phyloP scores from a whole-genome alignment of 2,888 invertebrate species.

The Euproctis similis region DNA sequence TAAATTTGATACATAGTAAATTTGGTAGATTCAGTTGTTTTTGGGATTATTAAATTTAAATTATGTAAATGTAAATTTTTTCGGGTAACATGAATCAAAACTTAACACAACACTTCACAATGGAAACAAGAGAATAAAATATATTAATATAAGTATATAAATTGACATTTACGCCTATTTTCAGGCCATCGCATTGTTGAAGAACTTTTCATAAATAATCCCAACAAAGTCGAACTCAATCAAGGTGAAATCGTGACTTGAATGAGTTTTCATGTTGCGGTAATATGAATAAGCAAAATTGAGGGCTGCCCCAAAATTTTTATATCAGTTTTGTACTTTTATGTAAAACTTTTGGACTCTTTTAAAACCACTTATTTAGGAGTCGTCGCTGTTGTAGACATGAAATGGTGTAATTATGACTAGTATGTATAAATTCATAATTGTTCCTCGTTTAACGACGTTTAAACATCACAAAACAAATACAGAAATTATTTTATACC shows the following conservation, averaged over 20 bases:
- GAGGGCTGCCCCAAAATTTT: neutral
- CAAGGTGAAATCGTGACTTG: constrained; percentile 20
- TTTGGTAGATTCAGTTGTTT: too few species aligned
- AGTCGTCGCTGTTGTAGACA: neutral
- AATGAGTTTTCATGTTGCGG: constrained; percentile 1
- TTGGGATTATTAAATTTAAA: too few species aligned
- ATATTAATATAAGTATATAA: too few species aligned
- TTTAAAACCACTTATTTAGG: neutral
- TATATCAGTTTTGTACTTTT: neutral
- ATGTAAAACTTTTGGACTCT: neutral
- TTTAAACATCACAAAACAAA: neutral
- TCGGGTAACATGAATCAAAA: too few species aligned
- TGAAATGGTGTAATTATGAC: neutral
- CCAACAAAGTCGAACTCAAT: constrained; percentile 15
- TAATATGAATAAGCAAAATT: neutral
- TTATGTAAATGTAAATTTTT: too few species aligned
- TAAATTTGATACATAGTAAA: too few species aligned
- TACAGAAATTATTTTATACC: too few species aligned
- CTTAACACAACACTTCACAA: too few species aligned
- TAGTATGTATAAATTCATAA: too few species aligned
- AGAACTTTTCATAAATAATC: constrained; percentile 19
- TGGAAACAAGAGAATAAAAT: too few species aligned
- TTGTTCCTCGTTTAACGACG: too few species aligned
- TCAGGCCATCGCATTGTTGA: constrained; percentile 5
- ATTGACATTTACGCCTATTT: constrained; percentile 14